These are phyloP conservation scores for Hesperophylax magnus DNA, from an alignment of 1,140 invertebrate genomes.

Conservation along the genomic window DNA sequence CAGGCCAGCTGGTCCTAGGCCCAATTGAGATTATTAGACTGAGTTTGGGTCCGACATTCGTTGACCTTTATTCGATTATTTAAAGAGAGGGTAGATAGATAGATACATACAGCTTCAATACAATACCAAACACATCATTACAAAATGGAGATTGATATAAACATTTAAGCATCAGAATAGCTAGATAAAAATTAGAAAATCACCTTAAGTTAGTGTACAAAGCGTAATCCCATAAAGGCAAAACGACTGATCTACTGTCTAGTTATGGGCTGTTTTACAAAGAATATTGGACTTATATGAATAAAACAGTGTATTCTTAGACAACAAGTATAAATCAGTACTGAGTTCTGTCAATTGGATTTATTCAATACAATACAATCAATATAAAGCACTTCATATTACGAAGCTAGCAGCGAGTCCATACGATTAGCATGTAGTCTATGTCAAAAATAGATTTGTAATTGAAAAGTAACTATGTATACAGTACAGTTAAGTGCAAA, in stretches of 20 bases:
- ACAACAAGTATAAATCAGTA: slow-evolving; percentile 60
- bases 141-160: slow-evolving; percentile 54
- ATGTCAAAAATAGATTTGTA: slow-evolving; percentile 53
- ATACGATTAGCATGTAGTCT: slow-evolving; percentile 45
- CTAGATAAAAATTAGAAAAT: slow-evolving; percentile 57
- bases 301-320: slow-evolving; percentile 46
- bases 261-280: slow-evolving; percentile 44
- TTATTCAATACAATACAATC: slow-evolving; percentile 52
- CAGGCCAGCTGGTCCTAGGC: slow-evolving; percentile 59
- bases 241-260: slow-evolving; percentile 50
- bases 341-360: slow-evolving; percentile 61
- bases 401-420: slow-evolving; percentile 52
- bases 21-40: not conserved
- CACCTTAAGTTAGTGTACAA: slow-evolving; percentile 52
- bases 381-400: slow-evolving; percentile 57
- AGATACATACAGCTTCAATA: slow-evolving; percentile 47
- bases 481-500: slow-evolving; percentile 39
- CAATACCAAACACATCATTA: slow-evolving; percentile 55
- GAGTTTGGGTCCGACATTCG: slow-evolving; percentile 49
- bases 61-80: slow-evolving; percentile 57
- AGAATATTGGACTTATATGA: slow-evolving; percentile 63
- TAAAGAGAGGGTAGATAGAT: slow-evolving; percentile 11
- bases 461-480: slow-evolving; percentile 50
- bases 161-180: slow-evolving; percentile 56
- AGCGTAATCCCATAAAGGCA: slow-evolving; percentile 53